A percentile compares a stretch with the other conserved stretches of the same genome.
These are phyloP conservation scores for Porites cylindrica DNA, from an alignment of 92 coral and sea anemone genomes.

Conservation along the genomic window DNA sequence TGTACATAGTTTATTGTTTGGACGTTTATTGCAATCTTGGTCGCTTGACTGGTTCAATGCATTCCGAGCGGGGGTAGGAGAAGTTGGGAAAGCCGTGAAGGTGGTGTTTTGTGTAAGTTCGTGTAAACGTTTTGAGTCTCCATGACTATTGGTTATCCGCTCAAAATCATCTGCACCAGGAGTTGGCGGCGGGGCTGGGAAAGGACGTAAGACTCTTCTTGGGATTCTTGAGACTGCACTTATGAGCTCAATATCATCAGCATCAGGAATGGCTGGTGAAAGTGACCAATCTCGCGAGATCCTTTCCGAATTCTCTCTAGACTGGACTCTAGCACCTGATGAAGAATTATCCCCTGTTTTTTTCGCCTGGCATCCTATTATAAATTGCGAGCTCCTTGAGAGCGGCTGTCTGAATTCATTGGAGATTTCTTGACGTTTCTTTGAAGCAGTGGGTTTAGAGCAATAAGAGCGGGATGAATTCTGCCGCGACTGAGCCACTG, in stretches of 20 bases:
- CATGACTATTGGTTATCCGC: neutral
- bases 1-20: neutral
- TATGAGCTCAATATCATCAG: neutral
- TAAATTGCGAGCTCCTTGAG: conserved; percentile 4
- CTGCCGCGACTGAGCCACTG: neutral
- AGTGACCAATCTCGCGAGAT: neutral
- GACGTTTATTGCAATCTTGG: neutral
- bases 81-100: conserved; percentile 16
- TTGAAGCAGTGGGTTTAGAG: neutral
- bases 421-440: neutral
- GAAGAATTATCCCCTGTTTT: neutral
- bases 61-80: neutral
- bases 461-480: neutral
- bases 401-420: neutral
- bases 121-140: neutral
- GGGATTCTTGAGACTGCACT: neutral
- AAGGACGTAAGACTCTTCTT: neutral
- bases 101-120: neutral
- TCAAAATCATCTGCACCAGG: conserved; percentile 38
- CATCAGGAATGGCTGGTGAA: conserved; percentile 9
- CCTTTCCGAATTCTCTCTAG: neutral
- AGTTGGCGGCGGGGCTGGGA: conserved; percentile 33
- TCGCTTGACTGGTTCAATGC: neutral
- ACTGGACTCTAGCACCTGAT: neutral
- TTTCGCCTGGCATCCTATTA: neutral